Conservation (phyloP, 2,888 invertebrate genomes). For the Lacanobia oleracea region DNA sequence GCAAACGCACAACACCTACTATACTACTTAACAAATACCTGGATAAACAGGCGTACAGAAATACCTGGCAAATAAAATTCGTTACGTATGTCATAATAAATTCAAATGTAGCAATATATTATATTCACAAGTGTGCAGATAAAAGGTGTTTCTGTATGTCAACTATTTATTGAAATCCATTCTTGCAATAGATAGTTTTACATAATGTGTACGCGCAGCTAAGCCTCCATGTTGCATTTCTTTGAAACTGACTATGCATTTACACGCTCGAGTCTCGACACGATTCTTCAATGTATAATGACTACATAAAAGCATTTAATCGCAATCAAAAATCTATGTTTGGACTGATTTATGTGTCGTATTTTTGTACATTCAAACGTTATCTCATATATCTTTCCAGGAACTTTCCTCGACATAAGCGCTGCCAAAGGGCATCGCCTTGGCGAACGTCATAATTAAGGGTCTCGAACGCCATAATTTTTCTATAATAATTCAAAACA, state of each 20-base stretch:
- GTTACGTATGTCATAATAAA: slow-evolving; percentile 45
- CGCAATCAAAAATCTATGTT: slow-evolving; percentile 40
- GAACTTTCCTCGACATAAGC: slow-evolving; percentile 67
- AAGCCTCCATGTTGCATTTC: slow-evolving; percentile 20
- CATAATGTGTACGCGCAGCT: slow-evolving; percentile 20
- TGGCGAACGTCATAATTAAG: slow-evolving; percentile 75
- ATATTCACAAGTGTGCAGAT: slow-evolving; percentile 19
- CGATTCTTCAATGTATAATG: slow-evolving; percentile 13
- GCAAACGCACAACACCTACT: slow-evolving; percentile 73
- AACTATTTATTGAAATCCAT: slow-evolving; percentile 37
- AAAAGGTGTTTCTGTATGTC: slow-evolving; percentile 27
- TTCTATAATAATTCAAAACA: slow-evolving; percentile 83
- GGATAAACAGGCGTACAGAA: slow-evolving; percentile 49
- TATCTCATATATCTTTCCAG: slow-evolving; percentile 72
- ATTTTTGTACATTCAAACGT: slow-evolving; percentile 62
- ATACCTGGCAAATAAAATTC: slow-evolving; percentile 36
- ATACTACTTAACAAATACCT: slow-evolving; percentile 60
- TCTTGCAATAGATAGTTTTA: slow-evolving; percentile 31
- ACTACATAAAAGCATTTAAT: slow-evolving; percentile 30
- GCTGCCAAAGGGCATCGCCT: slow-evolving; percentile 72
- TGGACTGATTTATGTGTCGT: slow-evolving; percentile 48
- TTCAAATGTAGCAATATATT: slow-evolving; percentile 24
- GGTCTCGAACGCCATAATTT: slow-evolving; percentile 74
- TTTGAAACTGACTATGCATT: slow-evolving; percentile 32
- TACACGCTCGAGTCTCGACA: slow-evolving; percentile 13